Base-by-base conservation (phyloP, 2,113 vertebrate genomes). In the Bagarius yarrelli region DNA sequence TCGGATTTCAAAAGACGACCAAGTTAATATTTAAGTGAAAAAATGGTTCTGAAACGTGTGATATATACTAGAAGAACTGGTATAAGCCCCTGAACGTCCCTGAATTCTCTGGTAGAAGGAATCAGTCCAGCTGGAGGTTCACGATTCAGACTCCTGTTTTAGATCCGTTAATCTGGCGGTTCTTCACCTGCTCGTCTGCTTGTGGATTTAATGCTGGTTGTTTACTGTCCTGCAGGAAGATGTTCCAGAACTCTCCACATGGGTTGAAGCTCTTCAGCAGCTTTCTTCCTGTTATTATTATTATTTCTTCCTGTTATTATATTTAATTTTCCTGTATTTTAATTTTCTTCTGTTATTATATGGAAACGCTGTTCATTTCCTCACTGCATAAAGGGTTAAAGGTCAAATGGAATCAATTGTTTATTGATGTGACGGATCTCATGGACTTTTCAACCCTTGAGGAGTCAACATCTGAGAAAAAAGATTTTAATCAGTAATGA, bases 121-220 rank as follows among this genome's bases (percentile, higher is more conserved):
- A 60, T 32, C 55, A 16, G 44, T 40, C 32, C 14, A 50, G 11
- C 11, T 40, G 34, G 14, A 67, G 52, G 13, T 57, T 19, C 25
- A 1, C n/a, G 50, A 30, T 34, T 36, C 30, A 56, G 56, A 19
- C 4, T 52, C 18, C 44, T 8, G 64, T 57, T 79, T 40, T 5
- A 36, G 56, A 25, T 13, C 47, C 16, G 13, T 8, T 6, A 60
- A 50, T 32, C 25, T 15, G 50, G 16, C 16, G 1, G 44, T 32
- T 56, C 4, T 34, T n/a, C 64, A 40, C 12, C 16, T 67, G 23
- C 50, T 59, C 15, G 25, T 40, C 53, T 47, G 52, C 52, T 66
- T 67, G 71, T n/a, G 16, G 75, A 76, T 81, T 67, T 75, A 61
- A 60, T 67, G 40, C 76, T 64, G 57, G 57, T 63, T 34, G 15